phyloP scores from a whole-genome alignment of 2,888 invertebrate genomes.

The Thumatha senex region DNA sequence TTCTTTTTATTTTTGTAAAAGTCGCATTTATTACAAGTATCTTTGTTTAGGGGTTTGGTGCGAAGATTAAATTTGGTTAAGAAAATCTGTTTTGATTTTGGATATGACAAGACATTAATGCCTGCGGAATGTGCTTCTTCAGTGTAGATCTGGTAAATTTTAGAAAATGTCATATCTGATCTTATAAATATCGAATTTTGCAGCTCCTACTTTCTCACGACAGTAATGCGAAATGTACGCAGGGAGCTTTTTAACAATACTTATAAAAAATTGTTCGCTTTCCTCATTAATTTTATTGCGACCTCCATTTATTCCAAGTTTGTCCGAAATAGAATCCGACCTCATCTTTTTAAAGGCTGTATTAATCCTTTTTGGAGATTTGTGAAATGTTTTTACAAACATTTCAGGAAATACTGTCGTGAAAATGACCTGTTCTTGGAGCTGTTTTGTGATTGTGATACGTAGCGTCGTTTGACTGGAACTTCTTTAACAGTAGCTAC shows the following conservation, averaged over 20 bases:
- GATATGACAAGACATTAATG: too few species aligned
- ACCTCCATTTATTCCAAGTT: too few species aligned
- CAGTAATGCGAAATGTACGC: slow-evolving; percentile 15
- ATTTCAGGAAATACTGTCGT: slow-evolving; percentile 13
- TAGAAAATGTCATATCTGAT: slow-evolving; percentile 14
- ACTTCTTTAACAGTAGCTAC: too few species aligned
- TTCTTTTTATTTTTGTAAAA: slow-evolving; percentile 10
- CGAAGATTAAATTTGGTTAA: slow-evolving; percentile 18
- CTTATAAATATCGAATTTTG: slow-evolving; percentile 12
- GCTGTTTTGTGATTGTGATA: slow-evolving; percentile 6
- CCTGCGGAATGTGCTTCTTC: slow-evolving; percentile 11
- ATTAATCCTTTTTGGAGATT: slow-evolving; percentile 11
- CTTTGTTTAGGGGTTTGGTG: slow-evolving; percentile 17
- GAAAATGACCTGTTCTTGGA: slow-evolving; percentile 5
- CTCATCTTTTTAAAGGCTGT: too few species aligned
- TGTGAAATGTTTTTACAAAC: slow-evolving; percentile 12
- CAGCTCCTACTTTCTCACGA: slow-evolving; percentile 10
- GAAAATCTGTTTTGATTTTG: slow-evolving; percentile 11
- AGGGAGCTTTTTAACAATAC: too few species aligned
- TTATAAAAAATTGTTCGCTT: too few species aligned
- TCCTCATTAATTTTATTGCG: too few species aligned
- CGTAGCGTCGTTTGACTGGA: slow-evolving; percentile 2
- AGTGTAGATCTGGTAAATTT: slow-evolving; percentile 14
- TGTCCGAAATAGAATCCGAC: too few species aligned
- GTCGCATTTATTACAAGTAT: slow-evolving; percentile 15